Base-by-base conservation (phyloP, 2,888 invertebrate genomes). In the Macrophya alboannulata region DNA sequence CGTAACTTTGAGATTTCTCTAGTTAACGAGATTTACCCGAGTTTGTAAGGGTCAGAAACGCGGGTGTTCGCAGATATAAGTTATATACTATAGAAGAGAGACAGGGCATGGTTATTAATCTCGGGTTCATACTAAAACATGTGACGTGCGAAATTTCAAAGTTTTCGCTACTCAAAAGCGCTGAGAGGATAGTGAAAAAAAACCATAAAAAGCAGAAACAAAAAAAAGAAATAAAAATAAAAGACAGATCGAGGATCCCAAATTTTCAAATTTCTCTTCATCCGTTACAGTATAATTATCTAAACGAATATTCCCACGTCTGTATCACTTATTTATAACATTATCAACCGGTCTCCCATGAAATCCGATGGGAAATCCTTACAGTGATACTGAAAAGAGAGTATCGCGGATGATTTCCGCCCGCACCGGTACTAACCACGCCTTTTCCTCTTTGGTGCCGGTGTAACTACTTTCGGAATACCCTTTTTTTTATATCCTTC, bases 1-100 rank as follows among this genome's bases (percentile, higher is more conserved):
- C 79, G 79, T 79, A 79, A 79, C 79, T 59, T 81, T 81, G 59
- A 62, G 43, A 81, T 81, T 81, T 81, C 59, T 81, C 81, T 62
- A 59, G 81, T 81, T 62, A 81, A 81, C 83, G 83, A 83, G 68
- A 68, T 83, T 83, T 62, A 62, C 81, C 65, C 62, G 40, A 81
- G 81, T 81, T 81, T 81, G 62, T 51, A 62, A 62, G 59, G 62
- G 81, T 81, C 81, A 65, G 81, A 81, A 37, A 77, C 77, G 55
- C 77, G 77, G 51, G 51, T 77, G 48, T 77, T 55, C 31, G 31
- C 31, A 31, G 31, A 17, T 15, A 65, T 21, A 8, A n/a, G 77
- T 45, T 74, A 43, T 8, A 21, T 21, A 12, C 31, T 48, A 15
- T 37, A 5, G 55, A 9, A 21, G 10, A 45, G 74, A 51, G 55